Percentiles rank a stretch among this genome's conserved stretches.
Evolutionary conservation across 2,888 invertebrate genomes (phyloP).

Genomic region (Imbricaverruca yamaguchii): DNA sequence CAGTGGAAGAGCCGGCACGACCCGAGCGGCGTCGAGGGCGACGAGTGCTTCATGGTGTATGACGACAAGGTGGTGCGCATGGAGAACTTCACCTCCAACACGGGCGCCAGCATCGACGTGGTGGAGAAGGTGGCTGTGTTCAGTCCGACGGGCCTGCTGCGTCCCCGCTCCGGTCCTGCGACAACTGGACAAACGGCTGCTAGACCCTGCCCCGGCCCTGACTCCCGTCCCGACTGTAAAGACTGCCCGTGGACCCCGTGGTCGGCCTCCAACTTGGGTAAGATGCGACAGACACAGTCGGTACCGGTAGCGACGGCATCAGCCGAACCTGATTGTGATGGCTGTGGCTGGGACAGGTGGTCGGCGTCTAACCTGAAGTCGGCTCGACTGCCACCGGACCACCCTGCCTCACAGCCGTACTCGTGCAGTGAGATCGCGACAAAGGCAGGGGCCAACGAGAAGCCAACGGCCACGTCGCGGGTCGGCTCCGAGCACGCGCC

Average conservation of each 20-base stretch:
- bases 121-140: slow-evolving; percentile 5
- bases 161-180: neutral
- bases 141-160: neutral
- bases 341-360: neutral
- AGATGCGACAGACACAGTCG: neutral
- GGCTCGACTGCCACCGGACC: neutral
- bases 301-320: neutral
- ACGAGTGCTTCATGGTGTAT: slow-evolving; percentile 18
- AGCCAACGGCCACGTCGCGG: neutral
- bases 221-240: neutral
- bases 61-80: slow-evolving; percentile 13
- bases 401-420: neutral
- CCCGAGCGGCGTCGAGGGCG: neutral
- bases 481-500: neutral
- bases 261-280: neutral
- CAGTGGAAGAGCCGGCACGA: neutral
- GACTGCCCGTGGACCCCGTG: neutral
- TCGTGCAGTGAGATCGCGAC: neutral
- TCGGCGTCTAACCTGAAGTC: neutral
- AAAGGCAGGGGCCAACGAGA: neutral
- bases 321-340: neutral
- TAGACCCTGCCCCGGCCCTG: too few relatives aligned
- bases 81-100: slow-evolving; percentile 11
- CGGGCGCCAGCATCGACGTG: slow-evolving; percentile 3
- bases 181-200: neutral